Evolutionary conservation across 1,140 invertebrate species (phyloP), one percentile per base, ranked within the genome.

Genomic region (Drosophila triauraria): DNA sequence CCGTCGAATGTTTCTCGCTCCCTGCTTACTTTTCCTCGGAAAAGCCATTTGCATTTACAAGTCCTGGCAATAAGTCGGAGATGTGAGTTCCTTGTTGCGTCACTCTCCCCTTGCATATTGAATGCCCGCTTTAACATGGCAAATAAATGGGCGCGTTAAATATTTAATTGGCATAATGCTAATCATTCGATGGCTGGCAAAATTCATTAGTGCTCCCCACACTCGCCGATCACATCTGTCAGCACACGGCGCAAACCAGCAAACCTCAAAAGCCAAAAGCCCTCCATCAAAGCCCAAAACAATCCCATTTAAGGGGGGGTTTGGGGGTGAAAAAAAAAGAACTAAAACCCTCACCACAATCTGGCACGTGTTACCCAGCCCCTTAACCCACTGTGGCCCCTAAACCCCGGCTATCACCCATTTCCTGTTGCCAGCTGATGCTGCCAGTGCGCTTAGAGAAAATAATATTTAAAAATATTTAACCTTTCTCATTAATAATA

Each of bases 131-230:
- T 38, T 50, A 82, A 65, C 63, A 86, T 80, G 81, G 61, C 20
- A 75, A 85, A 85, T 85, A 82, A 82, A 78, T 82, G 47, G 58
- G 80, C 59, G 74, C 78, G 65, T 88, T 87, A 87, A 87, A 87
- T 88, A 87, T 88, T 86, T 78, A 87, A 87, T 80, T 42, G 72
- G 77, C 68, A 64, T 67, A 81, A 85, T 80, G 75, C 85, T 88
- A 88, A 88, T 90, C 85, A 85, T 69, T 90, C 83, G 83, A 90
- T 90, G 61, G 63, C 63, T 64, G 64, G 27, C 78, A 71, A 85
- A 85, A 79, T 88, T 90, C 84, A 88, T 88, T 90, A 81, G 75
- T 54, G 74, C 58, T 56, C 42, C 64, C 17, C 61, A 44, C 38
- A 69, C 20, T 20, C 65, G 44, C 61, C 63, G 67, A 68, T 68